Evolutionary conservation across 2,113 vertebrate species (phyloP).

Genomic region (cattle (Bos taurus)): ARS-UCD2.0 NC_037335.1:89311001-89311500

Average conservation of each 20-base stretch:
- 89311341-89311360: background rate
- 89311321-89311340: rapidly evolving
- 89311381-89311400: background rate
- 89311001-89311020: background rate
- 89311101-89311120: background rate
- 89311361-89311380: rapidly evolving
- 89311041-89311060: background rate
- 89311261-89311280: background rate
- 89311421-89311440: background rate
- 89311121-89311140: no score
- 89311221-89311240: background rate
- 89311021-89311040: background rate
- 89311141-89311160: background rate
- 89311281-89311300: background rate
- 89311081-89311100: background rate
- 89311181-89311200: background rate
- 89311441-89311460: background rate
- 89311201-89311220: background rate
- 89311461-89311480: background rate
- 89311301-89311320: background rate
- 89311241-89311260: background rate
- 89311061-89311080: background rate
- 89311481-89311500: background rate
- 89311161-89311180: background rate
- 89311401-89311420: background rate